Base-by-base conservation (phyloP, 2,113 vertebrate genomes). In the Otis tarda region DNA sequence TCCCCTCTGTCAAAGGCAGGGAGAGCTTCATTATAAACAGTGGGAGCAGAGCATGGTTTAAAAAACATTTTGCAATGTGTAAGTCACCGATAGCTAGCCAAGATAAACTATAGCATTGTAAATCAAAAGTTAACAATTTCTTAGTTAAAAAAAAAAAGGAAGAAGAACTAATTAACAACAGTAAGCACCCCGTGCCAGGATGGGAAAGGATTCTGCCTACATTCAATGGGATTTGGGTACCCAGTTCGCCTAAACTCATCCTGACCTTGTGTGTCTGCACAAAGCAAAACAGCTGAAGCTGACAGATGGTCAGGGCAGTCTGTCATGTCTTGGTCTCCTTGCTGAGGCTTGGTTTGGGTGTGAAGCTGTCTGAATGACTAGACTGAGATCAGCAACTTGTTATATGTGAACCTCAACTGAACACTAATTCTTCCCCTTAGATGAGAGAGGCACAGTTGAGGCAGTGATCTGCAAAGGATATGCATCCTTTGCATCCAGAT, bases 1-100 rank as follows among this genome's bases (percentile, higher is more conserved):
- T 92, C 56, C 96, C 95, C 8, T 96, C 97, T 49, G 12, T 2
- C 67, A 73, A 50, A 91, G 28, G 22, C 41, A 87, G 33, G 64
- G 39, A 24, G 39, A 68, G 3, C 7, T 91, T 87, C 14, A 8
- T 71, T 83, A 27, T 23, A 53, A 77, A 76, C 10, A 30, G 8
- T 13, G 53, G 15, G 27, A 65, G 53, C 27, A 76, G 39, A 80
- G 31, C 35, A 59, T 5, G 4, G 49, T 43, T 86, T 57, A n/a
- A 41, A 37, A 37, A 57, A 25, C 23, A n/a, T 71, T 84, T 86
- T 81, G 31, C 55, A 55, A 18, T 18, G n/a, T 28, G 24, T 6
- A 20, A 76, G 24, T 79, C 23, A 8, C 59, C 43, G 63, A 35
- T 19, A 68, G 22, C 17, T 56, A 53, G 30, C 23, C 39, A 87